Evolutionary conservation across 2,888 invertebrate genomes (phyloP).

Genomic region (Steromphala cineraria): DNA sequence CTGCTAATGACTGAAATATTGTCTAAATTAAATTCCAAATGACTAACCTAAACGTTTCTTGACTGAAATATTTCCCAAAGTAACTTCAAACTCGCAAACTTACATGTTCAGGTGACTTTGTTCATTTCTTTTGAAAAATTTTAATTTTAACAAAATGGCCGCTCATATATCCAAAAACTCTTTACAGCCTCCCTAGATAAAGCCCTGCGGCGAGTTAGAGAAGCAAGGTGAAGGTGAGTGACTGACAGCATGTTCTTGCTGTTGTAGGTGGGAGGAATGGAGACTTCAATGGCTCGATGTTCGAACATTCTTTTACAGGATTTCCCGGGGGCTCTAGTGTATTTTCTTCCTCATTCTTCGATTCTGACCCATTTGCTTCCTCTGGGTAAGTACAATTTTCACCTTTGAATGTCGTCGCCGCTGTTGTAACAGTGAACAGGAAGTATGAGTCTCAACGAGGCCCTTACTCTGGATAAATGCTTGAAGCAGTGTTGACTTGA

Average conservation of each 20-base stretch:
- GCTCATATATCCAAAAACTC: too few species aligned
- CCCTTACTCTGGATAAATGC: neutral
- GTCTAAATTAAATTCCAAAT: too few species aligned
- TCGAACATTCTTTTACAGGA: conserved; percentile 71
- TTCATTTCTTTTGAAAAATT: too few species aligned
- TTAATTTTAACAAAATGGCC: too few species aligned
- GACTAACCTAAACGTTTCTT: too few species aligned
- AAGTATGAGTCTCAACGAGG: neutral
- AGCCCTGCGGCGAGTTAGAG: too few species aligned
- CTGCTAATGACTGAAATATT: too few species aligned
- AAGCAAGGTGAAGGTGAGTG: neutral
- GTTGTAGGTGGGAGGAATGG: conserved; percentile 50
- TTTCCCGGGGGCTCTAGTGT: conserved; percentile 56
- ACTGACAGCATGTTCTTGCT: conserved; percentile 11
- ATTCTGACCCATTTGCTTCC: conserved; percentile 53
- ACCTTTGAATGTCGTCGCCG: neutral
- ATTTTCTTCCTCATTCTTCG: conserved; percentile 51
- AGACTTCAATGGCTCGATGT: conserved; percentile 54
- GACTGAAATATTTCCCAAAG: too few species aligned
- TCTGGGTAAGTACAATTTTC: conserved; percentile 56
- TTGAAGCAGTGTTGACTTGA: too few species aligned
- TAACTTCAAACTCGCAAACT: too few species aligned
- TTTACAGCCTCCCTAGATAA: too few species aligned
- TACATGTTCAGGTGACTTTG: too few species aligned
- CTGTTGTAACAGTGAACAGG: neutral